Evolutionary conservation across 1,140 invertebrate genomes (phyloP).

Genomic region (Steinernema khuongi): DNA sequence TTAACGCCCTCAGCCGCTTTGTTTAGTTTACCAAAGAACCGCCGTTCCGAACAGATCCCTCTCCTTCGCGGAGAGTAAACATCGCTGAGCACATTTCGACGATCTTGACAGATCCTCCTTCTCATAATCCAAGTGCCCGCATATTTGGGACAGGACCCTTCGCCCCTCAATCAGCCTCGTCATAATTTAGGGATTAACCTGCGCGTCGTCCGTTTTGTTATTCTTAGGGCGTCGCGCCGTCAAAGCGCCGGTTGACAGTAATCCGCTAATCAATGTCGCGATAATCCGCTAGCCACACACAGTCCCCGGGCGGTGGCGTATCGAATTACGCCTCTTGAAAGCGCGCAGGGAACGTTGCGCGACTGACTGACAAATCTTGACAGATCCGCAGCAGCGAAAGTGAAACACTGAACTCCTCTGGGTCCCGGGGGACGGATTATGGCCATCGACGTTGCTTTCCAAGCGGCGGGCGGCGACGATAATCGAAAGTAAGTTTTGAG

Average conservation of each 20-base stretch:
- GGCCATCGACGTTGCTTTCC: neutral
- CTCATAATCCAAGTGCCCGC: too few species aligned
- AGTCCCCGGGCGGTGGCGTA: neutral
- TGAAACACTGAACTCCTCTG: neutral
- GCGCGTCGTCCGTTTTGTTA: too few species aligned
- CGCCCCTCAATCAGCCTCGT: too few species aligned
- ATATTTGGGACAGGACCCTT: too few species aligned
- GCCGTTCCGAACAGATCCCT: too few species aligned
- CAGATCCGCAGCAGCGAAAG: neutral
- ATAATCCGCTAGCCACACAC: neutral
- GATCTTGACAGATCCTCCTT: too few species aligned
- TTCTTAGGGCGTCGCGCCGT: neutral
- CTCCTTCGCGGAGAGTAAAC: too few species aligned
- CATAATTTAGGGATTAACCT: too few species aligned
- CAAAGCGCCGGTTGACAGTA: neutral
- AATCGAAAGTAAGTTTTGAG: neutral
- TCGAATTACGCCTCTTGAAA: neutral
- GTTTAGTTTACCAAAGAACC: too few species aligned
- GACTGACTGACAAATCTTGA: neutral
- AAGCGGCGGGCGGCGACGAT: slow-evolving; percentile 16
- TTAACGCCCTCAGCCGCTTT: too few species aligned
- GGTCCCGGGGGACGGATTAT: neutral
- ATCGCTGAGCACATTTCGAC: too few species aligned
- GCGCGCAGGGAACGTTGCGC: too few species aligned
- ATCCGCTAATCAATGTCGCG: neutral